These are phyloP conservation scores for Platerodrilus igneus DNA, from an alignment of 2,888 invertebrate species.

Conservation along the genomic window DNA sequence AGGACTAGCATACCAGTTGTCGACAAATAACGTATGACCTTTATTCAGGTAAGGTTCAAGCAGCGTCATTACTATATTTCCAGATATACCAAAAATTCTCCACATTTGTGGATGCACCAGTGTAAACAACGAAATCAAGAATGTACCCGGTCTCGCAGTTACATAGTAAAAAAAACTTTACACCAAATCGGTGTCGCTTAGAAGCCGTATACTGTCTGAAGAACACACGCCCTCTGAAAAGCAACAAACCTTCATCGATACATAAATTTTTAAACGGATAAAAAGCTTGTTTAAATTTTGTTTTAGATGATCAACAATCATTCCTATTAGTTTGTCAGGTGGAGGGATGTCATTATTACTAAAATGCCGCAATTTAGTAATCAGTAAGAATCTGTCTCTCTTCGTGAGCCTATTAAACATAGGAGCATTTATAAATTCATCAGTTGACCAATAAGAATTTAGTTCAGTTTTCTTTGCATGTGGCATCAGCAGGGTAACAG, in stretches of 20 bases:
- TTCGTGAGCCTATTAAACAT: no score
- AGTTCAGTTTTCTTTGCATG: no score
- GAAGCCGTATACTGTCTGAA: conserved; percentile 25
- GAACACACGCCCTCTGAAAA: conserved; percentile 21
- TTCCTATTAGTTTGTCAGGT: no score
- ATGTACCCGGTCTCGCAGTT: conserved; percentile 29
- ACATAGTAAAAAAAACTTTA: conserved; percentile 31
- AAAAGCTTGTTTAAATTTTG: conserved; percentile 10
- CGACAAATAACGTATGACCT: conserved; percentile 28
- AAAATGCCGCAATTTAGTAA: no score
- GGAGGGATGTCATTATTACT: no score
- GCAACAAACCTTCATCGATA: conserved; percentile 26
- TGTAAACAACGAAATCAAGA: conserved; percentile 30
- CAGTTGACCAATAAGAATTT: no score
- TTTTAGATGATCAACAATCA: conserved; percentile 10
- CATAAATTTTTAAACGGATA: conserved; percentile 24
- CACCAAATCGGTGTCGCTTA: conserved; percentile 25
- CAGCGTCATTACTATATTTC: conserved; percentile 23
- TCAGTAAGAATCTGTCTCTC: no score
- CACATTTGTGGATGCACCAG: conserved; percentile 18
- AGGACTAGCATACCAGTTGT: conserved; percentile 34
- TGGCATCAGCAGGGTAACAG: no score
- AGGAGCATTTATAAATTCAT: no score
- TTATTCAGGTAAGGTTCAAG: conserved; percentile 23
- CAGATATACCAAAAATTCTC: conserved; percentile 22